A percentile compares a stretch with the other conserved stretches of the same genome.
Conservation (phyloP, 1,140 invertebrate species). For the Linepithema humile region DNA sequence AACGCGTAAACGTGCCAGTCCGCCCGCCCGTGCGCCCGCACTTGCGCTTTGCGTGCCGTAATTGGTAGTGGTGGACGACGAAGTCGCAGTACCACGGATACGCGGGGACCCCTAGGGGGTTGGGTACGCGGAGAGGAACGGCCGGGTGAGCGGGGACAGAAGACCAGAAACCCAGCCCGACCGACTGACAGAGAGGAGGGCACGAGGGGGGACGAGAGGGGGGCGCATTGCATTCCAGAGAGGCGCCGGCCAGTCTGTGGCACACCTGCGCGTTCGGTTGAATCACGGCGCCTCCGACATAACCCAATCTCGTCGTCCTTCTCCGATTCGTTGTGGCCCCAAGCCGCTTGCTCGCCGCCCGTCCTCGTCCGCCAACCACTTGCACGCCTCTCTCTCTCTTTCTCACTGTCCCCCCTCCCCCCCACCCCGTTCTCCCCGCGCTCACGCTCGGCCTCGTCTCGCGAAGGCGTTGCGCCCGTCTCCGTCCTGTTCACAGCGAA, state of each 20-base stretch:
- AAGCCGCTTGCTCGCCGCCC: constrained; percentile 1
- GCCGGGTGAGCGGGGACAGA: not conserved
- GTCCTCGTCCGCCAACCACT: constrained; percentile 22
- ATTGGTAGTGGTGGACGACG: constrained; percentile 62
- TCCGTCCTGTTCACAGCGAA: constrained; percentile 24
- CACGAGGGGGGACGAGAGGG: constrained; percentile 55
- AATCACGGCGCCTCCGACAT: constrained; percentile 83
- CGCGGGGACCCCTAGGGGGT: constrained; percentile 22
- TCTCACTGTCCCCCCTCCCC: not conserved
- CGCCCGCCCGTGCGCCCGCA: constrained; percentile 15
- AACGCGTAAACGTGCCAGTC: not conserved
- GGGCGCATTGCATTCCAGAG: constrained; percentile 81
- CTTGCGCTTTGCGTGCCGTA: constrained; percentile 54
- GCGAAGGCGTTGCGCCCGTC: constrained; percentile 38
- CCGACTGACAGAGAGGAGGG: constrained; percentile 21
- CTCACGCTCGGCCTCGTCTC: constrained; percentile 41
- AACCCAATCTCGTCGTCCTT: constrained; percentile 74
- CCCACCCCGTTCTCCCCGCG: not conserved
- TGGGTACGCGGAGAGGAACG: constrained; percentile 10
- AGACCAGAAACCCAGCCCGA: constrained; percentile 24
- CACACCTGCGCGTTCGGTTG: constrained; percentile 83
- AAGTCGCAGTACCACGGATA: not conserved
- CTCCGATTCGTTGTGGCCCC: constrained; percentile 53
- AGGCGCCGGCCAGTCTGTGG: constrained; percentile 83
- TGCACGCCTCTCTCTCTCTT: constrained; percentile 8